Evolutionary conservation across 2,888 invertebrate genomes (phyloP).

Genomic region (Ennomos fuscantarius): DNA sequence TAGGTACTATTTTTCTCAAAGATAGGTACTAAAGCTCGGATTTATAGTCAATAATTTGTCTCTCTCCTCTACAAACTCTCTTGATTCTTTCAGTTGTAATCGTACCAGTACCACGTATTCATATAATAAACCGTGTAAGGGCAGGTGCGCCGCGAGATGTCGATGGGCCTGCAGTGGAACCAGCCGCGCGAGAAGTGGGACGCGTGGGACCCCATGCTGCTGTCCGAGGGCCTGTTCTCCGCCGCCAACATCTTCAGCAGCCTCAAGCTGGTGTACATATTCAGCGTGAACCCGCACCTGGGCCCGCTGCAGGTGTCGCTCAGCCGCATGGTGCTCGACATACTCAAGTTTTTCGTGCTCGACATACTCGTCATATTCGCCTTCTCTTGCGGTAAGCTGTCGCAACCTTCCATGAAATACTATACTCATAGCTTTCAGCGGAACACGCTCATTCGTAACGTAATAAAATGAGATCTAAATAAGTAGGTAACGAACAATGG

Average conservation of each 20-base stretch:
- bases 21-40: no score
- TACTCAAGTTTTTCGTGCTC: slow-evolving; percentile 97
- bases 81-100: no score
- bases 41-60: no score
- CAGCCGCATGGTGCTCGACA: slow-evolving; percentile 97
- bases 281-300: slow-evolving; percentile 98
- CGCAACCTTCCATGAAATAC: no score
- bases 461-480: no score
- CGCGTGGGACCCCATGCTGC: slow-evolving; percentile 98
- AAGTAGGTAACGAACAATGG: no score
- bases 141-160: slow-evolving; percentile 91
- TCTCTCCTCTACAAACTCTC: no score
- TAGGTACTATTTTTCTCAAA: no score
- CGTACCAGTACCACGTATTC: no score
- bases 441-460: no score
- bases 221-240: slow-evolving; percentile 98
- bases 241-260: slow-evolving; percentile 98
- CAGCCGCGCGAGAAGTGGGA: slow-evolving; percentile 97
- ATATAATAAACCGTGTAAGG: no score
- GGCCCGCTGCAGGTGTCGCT: slow-evolving; percentile 98
- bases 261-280: slow-evolving; percentile 98
- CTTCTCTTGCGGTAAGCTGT: slow-evolving; percentile 94
- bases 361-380: slow-evolving; percentile 97
- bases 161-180: slow-evolving; percentile 85
- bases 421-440: no score